phyloP scores from a whole-genome alignment of 2,888 invertebrate genomes.

The Ditylenchus weischeri region DNA sequence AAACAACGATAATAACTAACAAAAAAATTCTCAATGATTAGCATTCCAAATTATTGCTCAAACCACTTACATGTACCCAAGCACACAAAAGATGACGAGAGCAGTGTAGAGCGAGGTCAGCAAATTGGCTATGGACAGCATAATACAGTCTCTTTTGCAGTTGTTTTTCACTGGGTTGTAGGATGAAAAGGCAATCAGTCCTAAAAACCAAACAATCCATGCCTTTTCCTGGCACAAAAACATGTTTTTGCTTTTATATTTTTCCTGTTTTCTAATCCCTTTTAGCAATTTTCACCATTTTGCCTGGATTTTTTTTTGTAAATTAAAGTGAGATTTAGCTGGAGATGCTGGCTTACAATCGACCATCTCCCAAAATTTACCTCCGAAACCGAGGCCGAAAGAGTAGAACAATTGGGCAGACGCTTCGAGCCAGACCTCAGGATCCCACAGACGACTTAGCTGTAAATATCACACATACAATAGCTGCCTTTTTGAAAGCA shows the following conservation, averaged over 20 bases:
- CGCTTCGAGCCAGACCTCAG: slow-evolving; percentile 90
- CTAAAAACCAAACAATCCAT: slow-evolving; percentile 16
- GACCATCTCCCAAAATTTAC: slow-evolving; percentile 58
- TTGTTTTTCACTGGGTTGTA: slow-evolving; percentile 92
- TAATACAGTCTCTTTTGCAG: slow-evolving; percentile 83
- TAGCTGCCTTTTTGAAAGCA: background rate
- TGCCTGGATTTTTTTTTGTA: background rate
- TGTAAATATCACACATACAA: slow-evolving; percentile 59
- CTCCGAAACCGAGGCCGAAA: slow-evolving; percentile 88
- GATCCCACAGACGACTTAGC: slow-evolving; percentile 79
- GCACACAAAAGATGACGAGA: slow-evolving; percentile 87
- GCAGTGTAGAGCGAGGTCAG: slow-evolving; percentile 90
- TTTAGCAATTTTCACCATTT: slow-evolving; percentile 1
- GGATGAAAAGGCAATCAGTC: slow-evolving; percentile 84
- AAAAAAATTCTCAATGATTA: too few relatives aligned
- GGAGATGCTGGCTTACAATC: too few relatives aligned
- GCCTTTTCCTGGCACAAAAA: background rate
- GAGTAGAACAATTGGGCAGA: slow-evolving; percentile 96
- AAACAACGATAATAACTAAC: too few relatives aligned
- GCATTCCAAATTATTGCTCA: too few relatives aligned
- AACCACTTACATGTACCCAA: slow-evolving; percentile 75
- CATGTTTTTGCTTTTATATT: background rate
- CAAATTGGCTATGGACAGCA: slow-evolving; percentile 80
- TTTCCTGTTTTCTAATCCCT: background rate
- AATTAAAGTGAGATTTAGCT: background rate